Percentiles rank a stretch among this genome's conserved stretches.
These are phyloP conservation scores for Anguilla marmorata DNA, from an alignment of 2,797 vertebrate species.

Conservation along the genomic window DNA sequence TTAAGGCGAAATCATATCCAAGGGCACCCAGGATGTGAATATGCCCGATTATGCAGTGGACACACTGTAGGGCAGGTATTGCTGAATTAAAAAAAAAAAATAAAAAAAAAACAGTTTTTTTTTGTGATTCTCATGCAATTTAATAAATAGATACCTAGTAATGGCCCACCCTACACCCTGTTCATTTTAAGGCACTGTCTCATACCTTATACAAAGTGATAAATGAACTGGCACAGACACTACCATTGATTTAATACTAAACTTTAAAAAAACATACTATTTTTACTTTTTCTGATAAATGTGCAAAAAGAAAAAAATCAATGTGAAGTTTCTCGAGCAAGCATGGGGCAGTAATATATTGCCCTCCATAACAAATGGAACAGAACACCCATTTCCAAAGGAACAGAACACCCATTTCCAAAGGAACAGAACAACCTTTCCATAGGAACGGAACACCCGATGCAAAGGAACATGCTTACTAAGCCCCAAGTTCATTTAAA, in stretches of 20 bases:
- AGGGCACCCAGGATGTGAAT: background rate
- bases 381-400: background rate
- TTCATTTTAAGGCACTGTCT: background rate
- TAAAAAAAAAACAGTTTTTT: no score
- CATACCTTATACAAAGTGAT: background rate
- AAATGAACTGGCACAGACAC: background rate
- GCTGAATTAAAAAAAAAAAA: background rate
- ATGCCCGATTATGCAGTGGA: background rate
- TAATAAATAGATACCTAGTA: slow-evolving; percentile 4
- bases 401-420: background rate
- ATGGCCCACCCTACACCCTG: background rate
- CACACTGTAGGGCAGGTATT: background rate
- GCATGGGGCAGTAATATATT: background rate
- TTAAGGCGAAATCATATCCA: background rate
- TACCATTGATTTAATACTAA: slow-evolving; percentile 3
- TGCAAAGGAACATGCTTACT: background rate
- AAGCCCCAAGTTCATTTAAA: background rate
- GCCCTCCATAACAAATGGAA: background rate
- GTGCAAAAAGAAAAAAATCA: background rate
- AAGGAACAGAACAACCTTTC: background rate
- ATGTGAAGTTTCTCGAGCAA: background rate
- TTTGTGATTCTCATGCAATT: background rate
- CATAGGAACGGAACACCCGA: background rate
- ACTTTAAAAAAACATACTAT: background rate
- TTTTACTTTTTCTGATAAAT: slow-evolving; percentile 14